Conservation (phyloP, 2,888 invertebrate species). For the Lasius fuliginosus region DNA sequence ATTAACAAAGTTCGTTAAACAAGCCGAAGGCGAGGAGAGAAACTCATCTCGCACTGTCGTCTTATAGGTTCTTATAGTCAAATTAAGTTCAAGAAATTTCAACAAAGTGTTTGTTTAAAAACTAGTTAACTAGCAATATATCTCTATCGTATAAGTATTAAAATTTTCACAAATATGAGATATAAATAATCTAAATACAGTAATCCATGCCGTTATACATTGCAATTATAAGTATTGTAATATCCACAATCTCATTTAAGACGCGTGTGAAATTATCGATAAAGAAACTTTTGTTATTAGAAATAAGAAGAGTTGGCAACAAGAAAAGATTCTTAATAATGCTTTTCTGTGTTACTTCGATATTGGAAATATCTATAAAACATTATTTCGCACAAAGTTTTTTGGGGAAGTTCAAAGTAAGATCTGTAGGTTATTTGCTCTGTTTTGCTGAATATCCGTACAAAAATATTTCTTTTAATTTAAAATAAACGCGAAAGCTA, state of each 20-base stretch:
- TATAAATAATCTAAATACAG: background rate
- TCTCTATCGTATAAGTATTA: background rate
- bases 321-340: constrained; percentile 15
- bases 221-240: background rate
- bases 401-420: background rate
- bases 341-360: background rate
- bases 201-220: background rate
- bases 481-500: background rate
- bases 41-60: background rate
- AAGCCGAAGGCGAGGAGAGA: background rate
- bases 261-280: background rate
- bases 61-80: background rate
- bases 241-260: background rate
- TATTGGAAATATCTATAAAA: constrained; percentile 21
- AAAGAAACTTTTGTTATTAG: background rate
- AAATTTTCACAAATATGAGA: background rate
- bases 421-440: background rate
- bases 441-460: background rate
- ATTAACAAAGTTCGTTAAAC: constrained; percentile 65
- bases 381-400: background rate
- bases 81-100: constrained; percentile 21
- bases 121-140: background rate
- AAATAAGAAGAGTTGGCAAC: background rate
- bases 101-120: constrained; percentile 9
- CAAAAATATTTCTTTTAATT: background rate